Evolutionary conservation across 2,113 vertebrate genomes (phyloP).

Genomic region (Sorex araneus): DNA sequence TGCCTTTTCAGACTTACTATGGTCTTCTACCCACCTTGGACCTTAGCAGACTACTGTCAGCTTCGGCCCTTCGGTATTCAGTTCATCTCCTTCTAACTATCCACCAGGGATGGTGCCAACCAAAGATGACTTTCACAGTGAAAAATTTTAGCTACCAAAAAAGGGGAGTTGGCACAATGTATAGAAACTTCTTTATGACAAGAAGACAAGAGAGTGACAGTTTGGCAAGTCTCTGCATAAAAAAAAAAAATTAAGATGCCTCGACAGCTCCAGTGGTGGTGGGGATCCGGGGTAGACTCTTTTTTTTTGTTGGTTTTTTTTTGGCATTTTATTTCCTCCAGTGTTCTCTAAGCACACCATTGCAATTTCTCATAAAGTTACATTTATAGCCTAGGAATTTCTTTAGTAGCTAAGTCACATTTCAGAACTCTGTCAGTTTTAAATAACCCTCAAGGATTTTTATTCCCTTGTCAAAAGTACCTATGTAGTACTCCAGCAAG

Average conservation of each 20-base stretch:
- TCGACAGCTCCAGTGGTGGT: conserved; percentile 50
- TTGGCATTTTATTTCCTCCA: conserved; percentile 69
- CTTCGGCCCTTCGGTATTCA: neutral
- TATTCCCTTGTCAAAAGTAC: conserved; percentile 51
- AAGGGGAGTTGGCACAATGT: conserved; percentile 56
- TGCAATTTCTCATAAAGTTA: conserved; percentile 62
- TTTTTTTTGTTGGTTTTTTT: conserved; percentile 73
- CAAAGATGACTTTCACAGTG: neutral
- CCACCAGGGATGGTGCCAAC: neutral
- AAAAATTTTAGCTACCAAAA: conserved; percentile 31
- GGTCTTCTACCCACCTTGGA: neutral
- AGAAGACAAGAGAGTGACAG: conserved; percentile 65
- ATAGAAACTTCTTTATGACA: conserved; percentile 45
- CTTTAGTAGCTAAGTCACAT: conserved; percentile 69
- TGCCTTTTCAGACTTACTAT: neutral
- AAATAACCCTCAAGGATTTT: conserved; percentile 65
- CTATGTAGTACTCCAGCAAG: neutral
- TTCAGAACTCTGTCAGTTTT: conserved; percentile 58
- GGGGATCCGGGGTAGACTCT: neutral
- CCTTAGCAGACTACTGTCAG: neutral
- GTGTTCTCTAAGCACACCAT: conserved; percentile 40
- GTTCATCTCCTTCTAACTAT: neutral
- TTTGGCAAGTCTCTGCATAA: conserved; percentile 58
- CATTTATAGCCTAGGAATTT: conserved; percentile 16
- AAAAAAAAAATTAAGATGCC: conserved; percentile 74